Conservation (phyloP, 1,140 invertebrate genomes). For the Lepidurus couesii region DNA sequence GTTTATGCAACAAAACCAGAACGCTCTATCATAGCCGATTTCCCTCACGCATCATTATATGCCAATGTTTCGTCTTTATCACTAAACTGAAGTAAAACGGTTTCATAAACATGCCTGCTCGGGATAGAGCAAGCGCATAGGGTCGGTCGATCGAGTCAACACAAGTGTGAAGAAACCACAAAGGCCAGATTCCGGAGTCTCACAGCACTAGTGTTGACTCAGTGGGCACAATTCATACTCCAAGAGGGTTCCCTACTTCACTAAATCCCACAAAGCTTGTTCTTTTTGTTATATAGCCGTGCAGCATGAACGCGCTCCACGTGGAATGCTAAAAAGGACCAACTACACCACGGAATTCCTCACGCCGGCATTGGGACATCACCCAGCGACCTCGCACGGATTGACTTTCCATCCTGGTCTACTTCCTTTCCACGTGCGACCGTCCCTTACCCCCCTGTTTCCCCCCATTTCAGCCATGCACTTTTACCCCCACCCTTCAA, state of each 20-base stretch:
- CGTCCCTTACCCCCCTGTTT: slow-evolving; percentile 34
- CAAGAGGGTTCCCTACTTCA: background rate
- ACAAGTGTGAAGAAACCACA: no score
- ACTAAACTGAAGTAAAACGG: background rate
- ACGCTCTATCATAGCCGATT: background rate
- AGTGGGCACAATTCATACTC: no score
- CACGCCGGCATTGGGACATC: slow-evolving; percentile 35
- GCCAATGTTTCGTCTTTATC: background rate
- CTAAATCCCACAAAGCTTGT: background rate
- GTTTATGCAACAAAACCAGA: background rate
- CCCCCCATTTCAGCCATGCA: slow-evolving; percentile 29
- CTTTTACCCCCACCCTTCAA: slow-evolving; percentile 40
- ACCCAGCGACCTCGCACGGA: slow-evolving; percentile 37
- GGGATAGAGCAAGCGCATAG: no score
- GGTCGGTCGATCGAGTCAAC: no score
- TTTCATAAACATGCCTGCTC: background rate
- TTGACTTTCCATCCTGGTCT: slow-evolving; percentile 37
- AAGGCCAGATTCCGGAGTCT: no score
- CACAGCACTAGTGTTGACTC: no score
- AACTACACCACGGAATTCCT: slow-evolving; percentile 23
- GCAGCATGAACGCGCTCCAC: slow-evolving; percentile 78
- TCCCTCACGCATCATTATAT: background rate
- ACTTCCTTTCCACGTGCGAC: slow-evolving; percentile 40
- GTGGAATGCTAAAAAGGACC: slow-evolving; percentile 42
- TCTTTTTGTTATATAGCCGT: slow-evolving; percentile 58